Percentiles rank a stretch among this genome's conserved stretches.
These are phyloP conservation scores for Rhizoglyphus robini DNA, from an alignment of 1,140 invertebrate genomes.

Conservation along the genomic window DNA sequence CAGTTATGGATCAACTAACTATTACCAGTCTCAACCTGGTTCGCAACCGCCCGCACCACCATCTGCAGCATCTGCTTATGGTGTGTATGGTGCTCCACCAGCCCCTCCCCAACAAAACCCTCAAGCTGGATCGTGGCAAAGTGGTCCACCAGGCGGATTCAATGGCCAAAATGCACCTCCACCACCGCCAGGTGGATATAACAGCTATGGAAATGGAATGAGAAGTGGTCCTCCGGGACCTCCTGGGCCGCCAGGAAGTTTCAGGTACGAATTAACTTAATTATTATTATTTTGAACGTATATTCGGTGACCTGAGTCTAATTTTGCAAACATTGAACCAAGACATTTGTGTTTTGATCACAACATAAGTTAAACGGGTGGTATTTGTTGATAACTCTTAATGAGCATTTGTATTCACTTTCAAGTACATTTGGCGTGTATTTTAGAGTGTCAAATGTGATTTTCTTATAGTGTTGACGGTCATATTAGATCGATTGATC, in stretches of 20 bases:
- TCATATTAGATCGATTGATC: no score
- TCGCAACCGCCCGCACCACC: conserved; percentile 16
- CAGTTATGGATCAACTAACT: conserved; percentile 19
- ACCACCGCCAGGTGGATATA: not conserved
- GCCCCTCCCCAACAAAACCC: not conserved
- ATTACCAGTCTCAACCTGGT: conserved; percentile 11
- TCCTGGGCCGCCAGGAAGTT: conserved; percentile 4
- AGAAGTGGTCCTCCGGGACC: conserved; percentile 15
- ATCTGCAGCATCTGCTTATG: not conserved
- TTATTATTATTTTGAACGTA: not conserved
- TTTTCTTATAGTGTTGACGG: no score
- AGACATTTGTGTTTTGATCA: not conserved
- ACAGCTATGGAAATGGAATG: conserved; percentile 22
- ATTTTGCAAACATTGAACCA: not conserved
- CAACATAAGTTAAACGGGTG: not conserved
- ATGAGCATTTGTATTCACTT: no score
- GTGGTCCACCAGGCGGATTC: not conserved
- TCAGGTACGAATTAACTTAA: conserved; percentile 15
- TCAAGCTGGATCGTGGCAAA: no score
- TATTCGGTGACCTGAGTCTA: not conserved
- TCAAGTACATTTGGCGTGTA: no score
- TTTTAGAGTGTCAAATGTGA: no score
- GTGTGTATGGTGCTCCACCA: conserved; percentile 16
- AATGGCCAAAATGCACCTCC: not conserved
- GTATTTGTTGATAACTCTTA: no score